Base-by-base conservation (phyloP, 23 tunicate genomes). In the Corella eumyota region DNA sequence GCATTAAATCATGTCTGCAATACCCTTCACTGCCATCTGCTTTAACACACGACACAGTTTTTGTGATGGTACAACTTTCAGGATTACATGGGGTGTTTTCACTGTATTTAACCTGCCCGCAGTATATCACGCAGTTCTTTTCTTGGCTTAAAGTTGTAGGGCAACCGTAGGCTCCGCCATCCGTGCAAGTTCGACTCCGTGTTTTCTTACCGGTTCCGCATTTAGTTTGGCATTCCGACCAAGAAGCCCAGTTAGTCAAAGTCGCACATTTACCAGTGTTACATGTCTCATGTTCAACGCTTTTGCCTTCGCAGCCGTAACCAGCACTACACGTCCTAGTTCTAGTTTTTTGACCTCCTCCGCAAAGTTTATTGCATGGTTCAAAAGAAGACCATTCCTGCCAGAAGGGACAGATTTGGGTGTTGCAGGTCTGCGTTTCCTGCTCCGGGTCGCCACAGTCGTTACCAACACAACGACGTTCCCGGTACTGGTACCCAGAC, bases 351-450 rank as follows among this genome's bases (percentile, higher is more conserved):
- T 33, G 60, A 23, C 80, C 78, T 3, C 90, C 90, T 32, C 67
- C 90, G 56, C 90, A 81, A 2, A 61, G 7, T 23, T 47, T 76
- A 37, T 31, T 32, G 64, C 90, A 81, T 24, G 28, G 27, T 7
- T 63, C 38, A 62, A 58, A 81, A 17, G 34, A 60, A 0, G 74
- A 40, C 94, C 94, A 69, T 6, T 29, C 38, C 9, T 46, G 22
- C 46, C 71, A 80, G 40, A 31, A 30, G 6, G 84, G 66, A 36
- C 76, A 68, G 2, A 51, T 59, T 11, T 61, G 66, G 6, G 60
- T 36, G 63, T 75, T 67, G 56, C 94, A 84, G 4, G 57, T 7
- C 29, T 65, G 60, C 4, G 45, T 67, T 31, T 73, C 74, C 21
- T 74, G 71, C 34, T 30, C 47, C 0, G 46, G 32, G 11, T 65